Evolutionary conservation across 2,888 invertebrate species (phyloP), one percentile per base, ranked within the genome.

Genomic region (Cartodere bifasciata): DNA sequence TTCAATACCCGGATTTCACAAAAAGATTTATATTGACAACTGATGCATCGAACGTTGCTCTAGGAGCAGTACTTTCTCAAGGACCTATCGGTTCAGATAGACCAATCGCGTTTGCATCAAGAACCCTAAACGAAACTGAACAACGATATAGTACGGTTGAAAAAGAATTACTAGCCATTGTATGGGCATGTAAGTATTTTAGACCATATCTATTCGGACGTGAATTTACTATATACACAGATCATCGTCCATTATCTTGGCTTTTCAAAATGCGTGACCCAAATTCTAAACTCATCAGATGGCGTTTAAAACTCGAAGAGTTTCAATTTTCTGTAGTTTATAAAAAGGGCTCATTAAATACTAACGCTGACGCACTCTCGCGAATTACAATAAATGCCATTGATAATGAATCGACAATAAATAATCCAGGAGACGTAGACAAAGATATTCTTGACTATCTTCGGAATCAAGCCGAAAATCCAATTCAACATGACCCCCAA

Each of bases 181-280:
- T 46, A 3, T 45, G 39, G 36, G 43, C 31, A 3, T 27, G 17
- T 2, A 38, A 38, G 30, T 22, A 37, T 25, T 37, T 37, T 20
- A 9, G 36, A 27, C 38, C 34, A 1, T 40, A 39, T 12, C 12
- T 40, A 5, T 40, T 32, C 17, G 39, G 40, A 3, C 36, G 37
- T 11, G 32, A 39, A 27, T 52, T 52, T 28, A 40, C 22, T 4
- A 39, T 51, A n/a, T 37, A 45, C 3, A 53, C 48, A 1, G 50
- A 51, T 34, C 49, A 51, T 26, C 31, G 30, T 32, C 44, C 48
- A 2, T 28, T 48, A 13, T 26, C 32, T 2, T 50, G 49, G 48
- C 31, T 48, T 2, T 29, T 45, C 13, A 29, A 41, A 2, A 39
- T 42, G 1, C 44, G 41, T 31, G 47, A 50, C 28, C 46, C 48